Evolutionary conservation across 2,888 invertebrate species (phyloP).

Genomic region (Calephelis perditalis): DNA sequence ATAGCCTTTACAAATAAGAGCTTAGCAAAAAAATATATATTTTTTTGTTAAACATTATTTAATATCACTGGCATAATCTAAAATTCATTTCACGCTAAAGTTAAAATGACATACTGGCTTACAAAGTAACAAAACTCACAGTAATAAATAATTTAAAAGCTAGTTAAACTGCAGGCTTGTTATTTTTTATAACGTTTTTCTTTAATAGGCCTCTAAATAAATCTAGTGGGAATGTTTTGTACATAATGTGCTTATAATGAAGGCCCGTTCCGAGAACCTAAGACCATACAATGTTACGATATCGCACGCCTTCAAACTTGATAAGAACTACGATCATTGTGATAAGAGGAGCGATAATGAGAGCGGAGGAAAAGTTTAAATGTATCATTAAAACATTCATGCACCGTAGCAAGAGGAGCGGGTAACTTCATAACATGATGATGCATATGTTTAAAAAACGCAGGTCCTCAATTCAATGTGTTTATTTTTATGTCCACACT

Average conservation of each 20-base stretch:
- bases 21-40: too few species aligned
- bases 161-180: neutral
- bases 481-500: too few species aligned
- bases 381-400: too few species aligned
- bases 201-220: constrained; percentile 2
- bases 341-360: neutral
- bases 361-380: neutral
- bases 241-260: neutral
- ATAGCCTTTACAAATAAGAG: too few species aligned
- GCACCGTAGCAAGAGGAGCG: too few species aligned
- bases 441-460: too few species aligned
- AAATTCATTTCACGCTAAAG: too few species aligned
- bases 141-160: neutral
- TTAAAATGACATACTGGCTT: neutral
- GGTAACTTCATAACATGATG: too few species aligned
- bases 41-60: too few species aligned
- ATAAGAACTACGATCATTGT: too few species aligned
- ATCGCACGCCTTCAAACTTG: constrained; percentile 3
- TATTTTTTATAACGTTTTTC: constrained; percentile 1
- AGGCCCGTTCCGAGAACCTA: constrained; percentile 20
- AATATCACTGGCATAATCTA: too few species aligned
- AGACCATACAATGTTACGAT: constrained; percentile 22
- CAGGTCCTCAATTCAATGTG: too few species aligned
- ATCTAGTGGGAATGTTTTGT: constrained; percentile 1
- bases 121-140: neutral